Percentiles rank a stretch among this genome's conserved stretches.
Evolutionary conservation across 2,797 vertebrate species (phyloP).

Genomic region (Falco novaeseelandiae): DNA sequence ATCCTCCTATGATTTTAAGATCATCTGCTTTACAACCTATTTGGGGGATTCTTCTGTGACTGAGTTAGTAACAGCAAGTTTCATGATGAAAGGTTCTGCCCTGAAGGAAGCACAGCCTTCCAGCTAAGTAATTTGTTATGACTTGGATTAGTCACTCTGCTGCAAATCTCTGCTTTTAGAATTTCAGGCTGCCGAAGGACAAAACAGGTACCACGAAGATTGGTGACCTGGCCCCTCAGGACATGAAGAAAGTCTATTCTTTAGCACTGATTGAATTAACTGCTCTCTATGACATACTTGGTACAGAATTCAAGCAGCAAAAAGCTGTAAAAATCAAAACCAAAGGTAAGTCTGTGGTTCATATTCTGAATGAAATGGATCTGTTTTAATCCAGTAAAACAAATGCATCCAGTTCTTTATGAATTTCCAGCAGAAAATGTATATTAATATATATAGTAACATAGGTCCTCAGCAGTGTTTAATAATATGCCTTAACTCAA

Average conservation of each 20-base stretch:
- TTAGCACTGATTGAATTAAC: conserved; percentile 93
- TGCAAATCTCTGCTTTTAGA: conserved; percentile 76
- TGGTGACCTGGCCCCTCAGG: conserved; percentile 89
- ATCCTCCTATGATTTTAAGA: neutral
- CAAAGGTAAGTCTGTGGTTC: conserved; percentile 83
- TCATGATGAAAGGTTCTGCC: neutral
- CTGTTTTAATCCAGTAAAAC: neutral
- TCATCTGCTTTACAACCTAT: neutral
- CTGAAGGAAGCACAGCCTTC: neutral
- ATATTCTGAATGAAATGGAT: neutral
- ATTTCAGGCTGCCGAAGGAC: conserved; percentile 88
- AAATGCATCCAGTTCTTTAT: neutral
- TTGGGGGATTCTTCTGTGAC: neutral
- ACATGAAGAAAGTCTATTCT: conserved; percentile 92
- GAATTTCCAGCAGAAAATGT: neutral
- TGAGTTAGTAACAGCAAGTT: neutral
- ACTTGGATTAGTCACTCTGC: neutral
- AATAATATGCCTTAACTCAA: neutral
- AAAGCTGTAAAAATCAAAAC: conserved; percentile 91
- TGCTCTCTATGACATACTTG: conserved; percentile 89
- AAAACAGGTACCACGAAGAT: conserved; percentile 94
- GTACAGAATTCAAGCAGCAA: conserved; percentile 90
- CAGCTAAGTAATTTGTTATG: neutral
- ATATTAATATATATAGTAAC: neutral
- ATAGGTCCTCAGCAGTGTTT: neutral